Evolutionary conservation across 2,113 vertebrate species (phyloP).

Genomic region (Chaetura pelagica): DNA sequence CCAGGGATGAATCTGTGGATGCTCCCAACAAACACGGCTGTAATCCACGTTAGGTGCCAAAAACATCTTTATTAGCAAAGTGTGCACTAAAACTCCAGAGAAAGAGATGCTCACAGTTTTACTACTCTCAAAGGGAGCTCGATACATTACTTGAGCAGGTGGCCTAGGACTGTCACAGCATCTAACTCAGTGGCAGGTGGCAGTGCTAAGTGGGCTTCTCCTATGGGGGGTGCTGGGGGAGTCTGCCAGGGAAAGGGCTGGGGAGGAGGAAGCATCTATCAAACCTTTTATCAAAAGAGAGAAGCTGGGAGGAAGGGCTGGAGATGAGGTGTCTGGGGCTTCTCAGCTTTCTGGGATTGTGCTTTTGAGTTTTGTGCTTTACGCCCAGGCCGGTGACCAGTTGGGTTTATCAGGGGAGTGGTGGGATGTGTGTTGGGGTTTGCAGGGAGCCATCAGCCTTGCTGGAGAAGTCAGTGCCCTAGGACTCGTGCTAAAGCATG

Average conservation of each 20-base stretch:
- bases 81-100: conserved; percentile 73
- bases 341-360: conserved; percentile 35
- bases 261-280: conserved; percentile 28
- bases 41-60: conserved; percentile 47
- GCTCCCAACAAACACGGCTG: neutral
- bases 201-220: conserved; percentile 24
- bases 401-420: neutral
- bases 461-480: conserved; percentile 10
- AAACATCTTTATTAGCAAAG: conserved; percentile 78
- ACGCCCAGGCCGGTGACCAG: neutral
- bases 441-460: neutral
- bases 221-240: neutral
- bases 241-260: neutral
- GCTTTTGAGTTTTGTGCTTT: conserved; percentile 68
- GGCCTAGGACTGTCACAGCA: conserved; percentile 56
- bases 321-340: neutral
- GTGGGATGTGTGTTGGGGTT: neutral
- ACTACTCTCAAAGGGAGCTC: conserved; percentile 61
- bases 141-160: conserved; percentile 31
- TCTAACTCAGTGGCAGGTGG: conserved; percentile 26
- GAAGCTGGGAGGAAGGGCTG: neutral
- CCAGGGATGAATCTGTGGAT: fast-evolving
- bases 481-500: conserved; percentile 26
- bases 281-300: conserved; percentile 57
- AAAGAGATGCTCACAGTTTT: conserved; percentile 69